Evolutionary conservation across 1,140 invertebrate genomes (phyloP).

Genomic region (Battus philenor): DNA sequence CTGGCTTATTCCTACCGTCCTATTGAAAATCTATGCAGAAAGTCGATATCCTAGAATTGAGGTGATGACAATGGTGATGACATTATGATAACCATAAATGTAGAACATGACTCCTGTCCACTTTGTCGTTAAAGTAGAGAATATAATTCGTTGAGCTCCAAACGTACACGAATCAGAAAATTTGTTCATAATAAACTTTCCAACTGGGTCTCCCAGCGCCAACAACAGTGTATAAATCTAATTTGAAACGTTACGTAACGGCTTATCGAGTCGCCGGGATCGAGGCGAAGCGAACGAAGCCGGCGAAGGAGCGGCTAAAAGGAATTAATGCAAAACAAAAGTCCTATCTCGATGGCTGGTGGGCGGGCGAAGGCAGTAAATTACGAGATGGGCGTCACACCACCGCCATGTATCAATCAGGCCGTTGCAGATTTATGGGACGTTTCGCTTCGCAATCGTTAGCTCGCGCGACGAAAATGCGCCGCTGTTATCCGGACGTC

Average conservation of each 20-base stretch:
- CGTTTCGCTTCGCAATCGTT: slow-evolving; percentile 71
- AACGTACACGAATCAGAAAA: too few species aligned
- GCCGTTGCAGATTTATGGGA: slow-evolving; percentile 68
- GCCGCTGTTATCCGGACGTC: slow-evolving; percentile 40
- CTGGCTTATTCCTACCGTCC: too few species aligned
- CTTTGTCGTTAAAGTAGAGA: too few species aligned
- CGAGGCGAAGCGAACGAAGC: slow-evolving; percentile 18
- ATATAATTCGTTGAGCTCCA: too few species aligned
- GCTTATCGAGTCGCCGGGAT: slow-evolving; percentile 11
- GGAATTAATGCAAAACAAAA: slow-evolving; percentile 75
- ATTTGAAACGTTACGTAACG: slow-evolving; percentile 2
- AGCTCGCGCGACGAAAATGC: slow-evolving; percentile 68
- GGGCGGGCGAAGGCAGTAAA: slow-evolving; percentile 68
- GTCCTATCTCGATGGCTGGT: slow-evolving; percentile 55
- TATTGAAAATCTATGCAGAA: too few species aligned
- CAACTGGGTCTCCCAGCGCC: not conserved
- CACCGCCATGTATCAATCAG: slow-evolving; percentile 77
- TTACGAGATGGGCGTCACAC: slow-evolving; percentile 76
- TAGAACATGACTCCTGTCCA: too few species aligned
- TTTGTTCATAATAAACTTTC: too few species aligned
- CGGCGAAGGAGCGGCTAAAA: slow-evolving; percentile 40
- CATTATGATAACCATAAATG: too few species aligned
- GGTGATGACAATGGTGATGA: too few species aligned
- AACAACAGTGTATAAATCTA: slow-evolving; percentile 12
- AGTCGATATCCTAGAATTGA: too few species aligned